A percentile compares a stretch with the other conserved stretches of the same genome.
Evolutionary conservation across 2,797 vertebrate genomes (phyloP).

Genomic region (Enteromius unitaeniatus): DNA sequence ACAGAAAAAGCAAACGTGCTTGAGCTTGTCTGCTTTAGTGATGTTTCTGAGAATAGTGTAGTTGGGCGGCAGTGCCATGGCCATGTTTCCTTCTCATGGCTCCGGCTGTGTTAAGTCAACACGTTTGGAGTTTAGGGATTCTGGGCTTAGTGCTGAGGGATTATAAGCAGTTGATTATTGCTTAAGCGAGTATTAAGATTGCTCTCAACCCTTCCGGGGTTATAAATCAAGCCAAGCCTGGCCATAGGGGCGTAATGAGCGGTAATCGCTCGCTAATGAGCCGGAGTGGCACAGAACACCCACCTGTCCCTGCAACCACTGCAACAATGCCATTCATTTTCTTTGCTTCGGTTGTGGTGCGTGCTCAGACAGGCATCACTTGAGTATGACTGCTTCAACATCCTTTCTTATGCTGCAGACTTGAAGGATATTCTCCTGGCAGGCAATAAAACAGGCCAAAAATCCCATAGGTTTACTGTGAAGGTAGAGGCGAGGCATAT

Average conservation of each 20-base stretch:
- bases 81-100: constrained; percentile 37
- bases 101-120: constrained; percentile 41
- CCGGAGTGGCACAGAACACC: constrained; percentile 48
- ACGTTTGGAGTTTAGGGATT: constrained; percentile 52
- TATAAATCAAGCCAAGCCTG: constrained; percentile 70
- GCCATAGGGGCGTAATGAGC: constrained; percentile 69
- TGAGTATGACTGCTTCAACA: not conserved
- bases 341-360: not conserved
- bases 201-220: constrained; percentile 62
- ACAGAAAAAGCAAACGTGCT: not conserved
- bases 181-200: constrained; percentile 70
- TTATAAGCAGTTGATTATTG: constrained; percentile 75
- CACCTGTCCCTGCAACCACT: constrained; percentile 46
- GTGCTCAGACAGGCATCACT: not conserved
- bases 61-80: not conserved
- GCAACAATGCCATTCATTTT: constrained; percentile 6
- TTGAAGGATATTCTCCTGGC: not conserved
- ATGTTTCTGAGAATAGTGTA: constrained; percentile 37
- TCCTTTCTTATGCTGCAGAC: not conserved
- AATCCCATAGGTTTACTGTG: not conserved
- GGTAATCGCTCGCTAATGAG: constrained; percentile 74
- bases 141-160: constrained; percentile 63
- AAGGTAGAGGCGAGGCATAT: not conserved
- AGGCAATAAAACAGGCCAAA: not conserved
- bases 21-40: constrained; percentile 24